phyloP scores from a whole-genome alignment of 2,888 invertebrate genomes.

The Hemicrepidius hirtus region DNA sequence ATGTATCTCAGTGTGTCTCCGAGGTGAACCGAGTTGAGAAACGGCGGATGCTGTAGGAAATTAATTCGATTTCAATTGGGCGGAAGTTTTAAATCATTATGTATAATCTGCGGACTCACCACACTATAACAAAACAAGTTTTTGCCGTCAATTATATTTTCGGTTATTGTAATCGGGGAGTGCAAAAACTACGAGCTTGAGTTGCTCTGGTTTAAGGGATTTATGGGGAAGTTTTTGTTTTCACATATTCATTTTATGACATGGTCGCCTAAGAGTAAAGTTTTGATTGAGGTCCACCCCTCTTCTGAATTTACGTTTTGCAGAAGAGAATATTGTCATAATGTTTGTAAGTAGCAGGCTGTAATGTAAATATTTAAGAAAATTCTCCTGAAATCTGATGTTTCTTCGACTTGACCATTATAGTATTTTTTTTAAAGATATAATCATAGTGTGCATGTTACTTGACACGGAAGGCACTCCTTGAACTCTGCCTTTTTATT shows the following conservation, averaged over 20 bases:
- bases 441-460: constrained; percentile 15
- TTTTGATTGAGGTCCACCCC: constrained; percentile 17
- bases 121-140: constrained; percentile 30
- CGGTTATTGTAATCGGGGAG: constrained; percentile 9
- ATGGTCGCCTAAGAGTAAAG: constrained; percentile 23
- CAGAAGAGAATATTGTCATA: background rate
- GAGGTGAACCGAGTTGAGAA: constrained; percentile 7
- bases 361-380: background rate
- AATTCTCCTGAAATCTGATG: background rate
- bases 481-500: constrained; percentile 24
- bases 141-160: constrained; percentile 31
- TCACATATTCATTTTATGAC: constrained; percentile 27
- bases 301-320: constrained; percentile 9
- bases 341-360: background rate
- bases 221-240: constrained; percentile 25
- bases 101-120: constrained; percentile 29
- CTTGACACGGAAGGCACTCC: constrained; percentile 23
- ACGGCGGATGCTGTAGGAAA: constrained; percentile 6
- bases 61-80: constrained; percentile 26
- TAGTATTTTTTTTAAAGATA: constrained; percentile 1
- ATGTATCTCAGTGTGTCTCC: constrained; percentile 42
- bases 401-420: background rate
- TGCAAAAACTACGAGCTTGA: constrained; percentile 21
- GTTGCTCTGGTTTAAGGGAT: constrained; percentile 11
- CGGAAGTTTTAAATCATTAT: constrained; percentile 26